Conservation (phyloP, 2,113 vertebrate genomes). For the Urocynchramus pylzowi region DNA sequence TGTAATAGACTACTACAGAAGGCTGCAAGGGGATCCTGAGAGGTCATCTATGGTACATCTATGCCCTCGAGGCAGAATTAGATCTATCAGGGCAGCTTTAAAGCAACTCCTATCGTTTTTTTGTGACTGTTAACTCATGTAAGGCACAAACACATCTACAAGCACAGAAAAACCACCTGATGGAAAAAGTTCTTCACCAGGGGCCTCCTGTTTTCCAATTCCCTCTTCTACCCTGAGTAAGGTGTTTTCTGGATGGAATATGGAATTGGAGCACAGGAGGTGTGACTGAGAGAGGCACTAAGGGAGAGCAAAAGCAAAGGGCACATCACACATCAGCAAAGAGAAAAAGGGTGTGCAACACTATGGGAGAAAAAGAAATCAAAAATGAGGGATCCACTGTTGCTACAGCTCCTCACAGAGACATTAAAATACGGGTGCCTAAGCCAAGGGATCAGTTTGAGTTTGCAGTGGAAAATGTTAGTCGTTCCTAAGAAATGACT, state of each 20-base stretch:
- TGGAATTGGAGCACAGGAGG: not conserved
- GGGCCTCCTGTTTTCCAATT: not conserved
- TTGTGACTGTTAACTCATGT: not conserved
- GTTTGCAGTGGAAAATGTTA: not conserved
- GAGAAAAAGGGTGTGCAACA: not conserved
- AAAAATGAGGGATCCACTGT: not conserved
- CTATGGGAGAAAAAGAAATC: not conserved
- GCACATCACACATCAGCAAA: not conserved
- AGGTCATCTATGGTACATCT: not conserved
- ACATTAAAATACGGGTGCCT: not conserved
- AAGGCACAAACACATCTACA: not conserved
- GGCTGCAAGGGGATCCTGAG: not conserved
- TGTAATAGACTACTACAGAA: not conserved
- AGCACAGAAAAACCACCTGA: not conserved
- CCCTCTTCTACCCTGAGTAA: not conserved
- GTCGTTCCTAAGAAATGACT: not conserved
- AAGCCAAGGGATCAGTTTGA: not conserved
- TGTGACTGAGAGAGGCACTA: not conserved
- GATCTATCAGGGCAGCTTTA: not conserved
- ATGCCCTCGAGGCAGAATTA: not conserved
- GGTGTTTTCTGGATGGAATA: not conserved
- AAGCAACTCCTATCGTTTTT: not conserved
- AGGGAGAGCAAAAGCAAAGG: not conserved
- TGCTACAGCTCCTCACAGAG: not conserved
- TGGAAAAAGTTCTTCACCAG: not conserved